Base-by-base conservation (phyloP, 2,797 vertebrate species). In the Sebastes vulpes region DNA sequence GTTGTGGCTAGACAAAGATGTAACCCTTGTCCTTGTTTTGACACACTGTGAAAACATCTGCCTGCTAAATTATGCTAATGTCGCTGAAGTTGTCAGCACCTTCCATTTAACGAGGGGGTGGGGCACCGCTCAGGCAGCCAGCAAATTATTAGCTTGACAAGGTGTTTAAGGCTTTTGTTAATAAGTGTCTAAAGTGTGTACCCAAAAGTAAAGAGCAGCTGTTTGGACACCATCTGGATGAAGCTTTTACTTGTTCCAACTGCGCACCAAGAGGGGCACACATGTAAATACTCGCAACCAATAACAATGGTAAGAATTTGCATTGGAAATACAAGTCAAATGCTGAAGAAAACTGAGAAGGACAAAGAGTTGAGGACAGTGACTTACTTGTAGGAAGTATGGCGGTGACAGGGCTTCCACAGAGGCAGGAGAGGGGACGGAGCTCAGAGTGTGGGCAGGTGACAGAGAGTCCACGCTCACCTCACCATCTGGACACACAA, bases 311-410 rank as follows among this genome's bases (percentile, higher is more conserved):
- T 52, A 9, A 65, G 16, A 31, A 93, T 92, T 85, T 90, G 77
- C 80, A 90, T 82, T 86, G 69, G 75, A 91, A 92, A 90, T 83
- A 10, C 14, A 21, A 83, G 56, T 83, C 53, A 83, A 88, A 82
- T 48, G 52, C 18, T 5, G 1, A 73, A 54, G 1, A 42, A 46
- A 83, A 38, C 5, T 20, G 26, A 68, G 53, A 80, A 77, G 80
- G 75, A 67, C 38, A 29, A 79, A 72, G 56, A 31, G 72, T 68
- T 56, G 68, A 85, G 48, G 28, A n/a, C 16, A 10, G 46, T 42
- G 90, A 91, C 97, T 96, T 96, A 99, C 98, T 63, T 97, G 97
- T 70, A 97, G 92, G 14, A 95, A 97, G 83, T 94, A 97, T 0
- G 92, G 96, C 0, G 92, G 96, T 18, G 96, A 96, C 73, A 87